Evolutionary conservation across 2,888 invertebrate genomes (phyloP), one percentile per base, ranked within the genome.

Genomic region (Heterodera filipjevi): DNA sequence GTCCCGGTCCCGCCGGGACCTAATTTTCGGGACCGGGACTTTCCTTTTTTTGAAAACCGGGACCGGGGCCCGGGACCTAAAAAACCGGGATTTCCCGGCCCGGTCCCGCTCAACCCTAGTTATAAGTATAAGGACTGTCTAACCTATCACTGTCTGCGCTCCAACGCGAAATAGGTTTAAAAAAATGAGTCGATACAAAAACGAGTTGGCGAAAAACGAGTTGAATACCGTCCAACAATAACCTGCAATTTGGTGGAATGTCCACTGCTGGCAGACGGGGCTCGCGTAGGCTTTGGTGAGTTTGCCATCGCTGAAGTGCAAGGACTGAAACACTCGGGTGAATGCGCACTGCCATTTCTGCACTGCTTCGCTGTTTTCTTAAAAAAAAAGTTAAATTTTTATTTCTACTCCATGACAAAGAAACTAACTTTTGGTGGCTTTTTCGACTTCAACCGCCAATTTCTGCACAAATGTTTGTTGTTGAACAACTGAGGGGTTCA

Each of bases 401-500:
- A 74, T 14, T 27, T 19, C 16, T 39, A 16, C 6, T 32, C 71
- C 70, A 80, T 75, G 76, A 32, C 16, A 33, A 75, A 32, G 75
- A 76, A 39, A 76, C 73, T 19, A 27, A 72, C 53, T 66, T 77
- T 66, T 77, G 59, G 53, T 59, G 64, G 73, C 68, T 32, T 72
- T 75, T 44, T 82, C 77, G 71, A 86, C 86, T 72, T 85, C 84
- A 72, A 87, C 90, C 14, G 90, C 91, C 85, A 92, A 92, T 90
- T 93, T 93, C 85, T 93, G 93, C 83, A 93, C 94, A 81, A 95
- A 95, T 3, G 85, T 83, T 92, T 96, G 96, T 77, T 91, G 91
- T 89, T 96, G 95, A 76, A 96, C 96, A 87, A 94, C 96, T 89
- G 96, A 91, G 89, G 96, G 95, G 91, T 97, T 97, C 89, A 96